These are phyloP conservation scores for Ceratotherium simum DNA, from an alignment of 2,113 vertebrate species.

Conservation along the genomic window DNA sequence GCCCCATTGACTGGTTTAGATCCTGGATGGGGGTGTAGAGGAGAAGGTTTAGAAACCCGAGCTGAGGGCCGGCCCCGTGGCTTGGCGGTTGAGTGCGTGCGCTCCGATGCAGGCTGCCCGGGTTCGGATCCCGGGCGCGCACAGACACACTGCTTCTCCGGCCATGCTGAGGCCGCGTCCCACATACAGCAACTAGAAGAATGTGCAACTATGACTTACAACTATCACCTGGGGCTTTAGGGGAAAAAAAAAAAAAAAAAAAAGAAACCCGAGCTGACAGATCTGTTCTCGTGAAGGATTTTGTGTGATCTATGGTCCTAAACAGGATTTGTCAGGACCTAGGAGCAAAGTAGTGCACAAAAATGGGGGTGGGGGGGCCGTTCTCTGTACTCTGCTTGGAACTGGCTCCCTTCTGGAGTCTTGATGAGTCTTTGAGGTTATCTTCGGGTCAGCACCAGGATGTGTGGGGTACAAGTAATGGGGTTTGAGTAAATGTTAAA, in stretches of 20 bases:
- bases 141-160: too few species aligned
- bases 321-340: not conserved
- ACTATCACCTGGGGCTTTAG: too few species aligned
- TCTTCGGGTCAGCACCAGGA: not conserved
- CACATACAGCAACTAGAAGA: too few species aligned
- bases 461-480: not conserved
- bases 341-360: accelerated
- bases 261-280: not conserved
- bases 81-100: too few species aligned
- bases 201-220: too few species aligned
- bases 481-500: not conserved
- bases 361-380: accelerated
- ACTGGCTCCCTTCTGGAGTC: not conserved
- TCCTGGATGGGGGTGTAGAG: not conserved
- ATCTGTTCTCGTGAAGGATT: not conserved
- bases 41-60: not conserved
- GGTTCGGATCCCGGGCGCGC: too few species aligned
- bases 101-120: too few species aligned
- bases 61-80: too few species aligned
- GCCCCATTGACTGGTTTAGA: not conserved
- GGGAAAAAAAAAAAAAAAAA: too few species aligned
- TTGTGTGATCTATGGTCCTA: not conserved
- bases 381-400: not conserved
- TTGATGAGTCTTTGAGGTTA: not conserved
- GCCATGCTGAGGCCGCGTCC: too few species aligned